These are phyloP conservation scores for Gopherus flavomarginatus DNA, from an alignment of 2,113 vertebrate species.

Conservation along the genomic window DNA sequence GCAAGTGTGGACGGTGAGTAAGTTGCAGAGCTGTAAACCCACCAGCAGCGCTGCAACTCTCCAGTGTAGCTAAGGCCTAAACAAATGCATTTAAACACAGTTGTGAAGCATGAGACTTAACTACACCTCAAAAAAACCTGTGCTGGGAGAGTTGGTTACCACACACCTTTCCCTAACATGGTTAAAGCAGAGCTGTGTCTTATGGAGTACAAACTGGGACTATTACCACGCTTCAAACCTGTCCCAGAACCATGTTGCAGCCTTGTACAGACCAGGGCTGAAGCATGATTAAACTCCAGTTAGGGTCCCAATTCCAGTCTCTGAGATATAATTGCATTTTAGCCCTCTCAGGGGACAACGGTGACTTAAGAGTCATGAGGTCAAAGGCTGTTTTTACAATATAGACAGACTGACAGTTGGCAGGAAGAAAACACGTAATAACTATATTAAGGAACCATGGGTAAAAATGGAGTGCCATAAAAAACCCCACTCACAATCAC, in stretches of 20 bases:
- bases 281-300: neutral
- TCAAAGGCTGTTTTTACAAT: neutral
- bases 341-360: neutral
- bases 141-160: neutral
- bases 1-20: too few species aligned
- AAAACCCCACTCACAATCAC: neutral
- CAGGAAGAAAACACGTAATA: neutral
- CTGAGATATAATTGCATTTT: neutral
- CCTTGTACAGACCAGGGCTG: neutral
- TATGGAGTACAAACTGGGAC: neutral
- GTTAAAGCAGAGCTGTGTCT: neutral
- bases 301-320: neutral
- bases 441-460: neutral
- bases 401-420: neutral
- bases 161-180: neutral
- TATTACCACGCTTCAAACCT: neutral
- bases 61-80: neutral
- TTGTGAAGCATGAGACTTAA: rapidly evolving
- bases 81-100: neutral
- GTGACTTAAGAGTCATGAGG: neutral
- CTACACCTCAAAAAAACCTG: neutral
- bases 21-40: too few species aligned
- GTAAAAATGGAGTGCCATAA: rapidly evolving
- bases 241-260: rapidly evolving
- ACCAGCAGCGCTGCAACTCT: too few species aligned